phyloP scores from a whole-genome alignment of 2,113 vertebrate genomes.

The Lycaon pictus region DNA sequence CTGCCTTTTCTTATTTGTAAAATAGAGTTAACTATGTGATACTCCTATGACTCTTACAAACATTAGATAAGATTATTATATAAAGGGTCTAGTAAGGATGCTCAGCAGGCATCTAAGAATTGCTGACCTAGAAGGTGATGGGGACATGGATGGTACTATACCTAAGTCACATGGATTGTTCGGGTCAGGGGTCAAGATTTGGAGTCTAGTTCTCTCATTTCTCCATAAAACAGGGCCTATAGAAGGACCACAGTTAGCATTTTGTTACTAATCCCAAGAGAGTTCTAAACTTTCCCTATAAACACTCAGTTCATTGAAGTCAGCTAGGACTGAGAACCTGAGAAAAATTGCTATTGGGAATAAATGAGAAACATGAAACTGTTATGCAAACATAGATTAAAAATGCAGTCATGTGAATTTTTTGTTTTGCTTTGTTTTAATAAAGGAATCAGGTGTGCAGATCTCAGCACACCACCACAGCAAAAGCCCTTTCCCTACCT shows the following conservation, averaged over 20 bases:
- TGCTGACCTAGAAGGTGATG: background rate
- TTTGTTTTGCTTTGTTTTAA: conserved; percentile 38
- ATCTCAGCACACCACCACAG: background rate
- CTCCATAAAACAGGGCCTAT: background rate
- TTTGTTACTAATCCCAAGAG: background rate
- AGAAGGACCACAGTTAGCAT: background rate
- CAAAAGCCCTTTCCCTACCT: background rate
- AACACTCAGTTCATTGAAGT: conserved; percentile 5
- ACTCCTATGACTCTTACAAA: background rate
- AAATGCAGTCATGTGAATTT: background rate
- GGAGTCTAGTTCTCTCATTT: background rate
- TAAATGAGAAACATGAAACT: conserved; percentile 44
- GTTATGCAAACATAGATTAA: conserved; percentile 45
- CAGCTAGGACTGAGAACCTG: background rate
- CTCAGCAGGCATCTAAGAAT: background rate
- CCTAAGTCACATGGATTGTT: background rate
- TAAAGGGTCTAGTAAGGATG: background rate
- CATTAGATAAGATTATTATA: background rate
- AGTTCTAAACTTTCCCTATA: background rate
- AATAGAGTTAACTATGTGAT: background rate
- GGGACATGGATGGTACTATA: background rate
- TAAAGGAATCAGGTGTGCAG: background rate
- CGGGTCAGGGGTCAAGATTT: background rate
- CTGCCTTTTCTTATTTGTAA: background rate
- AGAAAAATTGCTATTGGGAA: conserved; percentile 44